phyloP scores from a whole-genome alignment of 2,113 vertebrate genomes.

The Pristiophorus japonicus region DNA sequence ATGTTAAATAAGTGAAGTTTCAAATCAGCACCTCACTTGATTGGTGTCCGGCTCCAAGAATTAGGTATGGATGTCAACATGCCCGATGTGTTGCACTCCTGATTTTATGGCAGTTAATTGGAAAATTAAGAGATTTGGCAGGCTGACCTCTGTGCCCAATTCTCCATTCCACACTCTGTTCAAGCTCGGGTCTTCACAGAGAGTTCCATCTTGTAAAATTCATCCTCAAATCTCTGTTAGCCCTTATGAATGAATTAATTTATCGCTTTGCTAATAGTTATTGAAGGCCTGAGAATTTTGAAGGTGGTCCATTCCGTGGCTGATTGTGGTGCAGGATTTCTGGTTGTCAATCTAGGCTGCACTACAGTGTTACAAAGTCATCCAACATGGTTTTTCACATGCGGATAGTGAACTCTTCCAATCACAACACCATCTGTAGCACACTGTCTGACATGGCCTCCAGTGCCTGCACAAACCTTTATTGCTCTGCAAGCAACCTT shows the following conservation, averaged over 20 bases:
- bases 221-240: background rate
- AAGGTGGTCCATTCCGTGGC: background rate
- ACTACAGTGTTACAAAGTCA: background rate
- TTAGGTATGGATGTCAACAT: background rate
- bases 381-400: background rate
- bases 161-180: background rate
- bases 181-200: background rate
- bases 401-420: background rate
- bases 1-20: background rate
- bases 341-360: background rate
- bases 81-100: background rate
- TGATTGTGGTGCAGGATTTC: background rate
- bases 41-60: background rate
- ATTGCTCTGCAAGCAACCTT: background rate
- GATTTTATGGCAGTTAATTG: background rate
- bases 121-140: background rate
- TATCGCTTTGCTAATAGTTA: background rate
- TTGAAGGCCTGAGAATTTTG: background rate
- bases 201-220: background rate
- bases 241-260: background rate
- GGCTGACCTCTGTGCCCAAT: background rate
- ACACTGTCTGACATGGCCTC: background rate
- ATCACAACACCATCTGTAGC: background rate
- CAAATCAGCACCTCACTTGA: background rate
- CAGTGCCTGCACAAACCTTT: background rate